phyloP scores from a whole-genome alignment of 2,113 vertebrate species.

The Esox niger region DNA sequence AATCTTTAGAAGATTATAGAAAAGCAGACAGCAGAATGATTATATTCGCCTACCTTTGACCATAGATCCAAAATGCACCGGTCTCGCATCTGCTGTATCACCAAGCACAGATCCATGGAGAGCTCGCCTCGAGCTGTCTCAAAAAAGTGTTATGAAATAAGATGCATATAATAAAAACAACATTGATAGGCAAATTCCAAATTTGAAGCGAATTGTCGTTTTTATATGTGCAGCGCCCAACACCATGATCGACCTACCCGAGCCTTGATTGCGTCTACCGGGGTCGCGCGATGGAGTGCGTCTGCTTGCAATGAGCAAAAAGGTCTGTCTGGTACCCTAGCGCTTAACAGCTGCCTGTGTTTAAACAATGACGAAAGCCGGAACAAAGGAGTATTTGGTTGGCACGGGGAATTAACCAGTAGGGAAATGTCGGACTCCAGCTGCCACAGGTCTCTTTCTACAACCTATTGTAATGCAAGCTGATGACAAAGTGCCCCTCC shows the following conservation, averaged over 20 bases:
- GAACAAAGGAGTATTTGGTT: slow-evolving; percentile 36
- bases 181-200: background rate
- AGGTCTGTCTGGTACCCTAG: background rate
- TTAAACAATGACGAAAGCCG: slow-evolving; percentile 25
- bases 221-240: background rate
- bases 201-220: background rate
- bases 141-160: background rate
- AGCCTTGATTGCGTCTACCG: background rate
- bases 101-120: background rate
- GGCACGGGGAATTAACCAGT: slow-evolving; percentile 26
- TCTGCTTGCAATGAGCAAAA: background rate
- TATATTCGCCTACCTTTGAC: background rate
- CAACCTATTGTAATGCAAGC: slow-evolving; percentile 55
- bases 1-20: too few species aligned
- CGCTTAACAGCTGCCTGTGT: slow-evolving; percentile 41
- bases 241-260: background rate
- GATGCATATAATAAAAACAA: background rate
- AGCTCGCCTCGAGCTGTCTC: background rate
- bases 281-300: too few species aligned
- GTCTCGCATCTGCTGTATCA: background rate
- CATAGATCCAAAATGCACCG: background rate
- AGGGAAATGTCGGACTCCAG: slow-evolving; percentile 60
- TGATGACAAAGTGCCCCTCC: slow-evolving; percentile 1
- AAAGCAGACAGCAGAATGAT: background rate
- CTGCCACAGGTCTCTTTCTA: slow-evolving; percentile 68